Conservation (phyloP, 2,113 vertebrate genomes). For the Thermophis baileyi region DNA sequence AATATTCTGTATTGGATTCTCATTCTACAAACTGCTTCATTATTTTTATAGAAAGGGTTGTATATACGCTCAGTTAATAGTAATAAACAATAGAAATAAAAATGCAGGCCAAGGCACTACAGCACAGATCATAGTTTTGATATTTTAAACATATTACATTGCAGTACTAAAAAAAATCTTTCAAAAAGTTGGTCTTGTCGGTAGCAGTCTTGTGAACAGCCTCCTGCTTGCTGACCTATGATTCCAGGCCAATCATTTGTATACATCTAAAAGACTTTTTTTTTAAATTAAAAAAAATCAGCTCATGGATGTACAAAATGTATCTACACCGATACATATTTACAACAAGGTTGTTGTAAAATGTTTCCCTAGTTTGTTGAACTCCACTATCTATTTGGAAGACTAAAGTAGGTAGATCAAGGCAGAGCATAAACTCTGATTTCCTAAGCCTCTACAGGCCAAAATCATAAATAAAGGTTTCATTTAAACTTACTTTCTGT, state of each 20-base stretch:
- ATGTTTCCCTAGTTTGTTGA: background rate
- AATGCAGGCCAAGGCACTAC: background rate
- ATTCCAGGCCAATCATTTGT: background rate
- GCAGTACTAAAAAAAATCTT: background rate
- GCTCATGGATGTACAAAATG: background rate
- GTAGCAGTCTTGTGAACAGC: background rate
- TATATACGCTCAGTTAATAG: background rate
- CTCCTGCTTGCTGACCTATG: background rate
- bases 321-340: background rate
- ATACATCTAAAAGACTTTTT: background rate
- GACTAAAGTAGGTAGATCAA: background rate
- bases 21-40: background rate
- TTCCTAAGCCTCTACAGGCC: background rate
- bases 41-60: background rate
- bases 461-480: background rate
- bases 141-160: background rate
- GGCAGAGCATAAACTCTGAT: background rate
- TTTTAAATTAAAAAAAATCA: background rate
- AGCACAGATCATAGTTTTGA: background rate
- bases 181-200: background rate
- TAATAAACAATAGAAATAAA: background rate
- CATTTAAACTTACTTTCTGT: conserved; percentile 79
- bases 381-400: background rate
- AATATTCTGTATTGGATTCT: background rate
- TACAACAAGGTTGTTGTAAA: background rate